Evolutionary conservation across 2,888 invertebrate species (phyloP).

Genomic region (Drosophila paracracens): DNA sequence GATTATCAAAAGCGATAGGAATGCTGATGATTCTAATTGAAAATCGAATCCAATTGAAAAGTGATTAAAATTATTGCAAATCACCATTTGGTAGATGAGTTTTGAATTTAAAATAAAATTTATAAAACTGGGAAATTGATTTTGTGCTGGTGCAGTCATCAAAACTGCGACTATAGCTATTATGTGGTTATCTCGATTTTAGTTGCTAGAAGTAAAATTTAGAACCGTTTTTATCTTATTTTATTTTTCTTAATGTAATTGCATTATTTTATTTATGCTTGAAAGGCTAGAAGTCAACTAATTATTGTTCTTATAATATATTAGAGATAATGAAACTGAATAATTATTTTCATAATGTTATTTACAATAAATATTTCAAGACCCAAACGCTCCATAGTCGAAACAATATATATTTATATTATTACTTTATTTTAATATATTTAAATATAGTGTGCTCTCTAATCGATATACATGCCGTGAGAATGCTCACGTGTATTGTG

Average conservation of each 20-base stretch:
- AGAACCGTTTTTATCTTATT: neutral
- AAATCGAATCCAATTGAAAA: conserved; percentile 1
- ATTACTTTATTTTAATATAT: neutral
- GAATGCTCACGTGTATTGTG: neutral
- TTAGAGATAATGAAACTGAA: neutral
- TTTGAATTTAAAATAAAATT: conserved; percentile 9
- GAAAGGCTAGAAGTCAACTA: neutral
- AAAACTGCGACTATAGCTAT: neutral
- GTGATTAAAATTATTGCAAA: conserved; percentile 3
- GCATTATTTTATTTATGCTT: neutral
- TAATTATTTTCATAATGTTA: neutral
- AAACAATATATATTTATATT: neutral
- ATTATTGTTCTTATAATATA: neutral
- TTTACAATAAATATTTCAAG: neutral
- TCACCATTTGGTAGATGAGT: conserved; percentile 15
- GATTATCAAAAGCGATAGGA: neutral
- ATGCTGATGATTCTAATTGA: neutral
- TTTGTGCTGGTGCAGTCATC: conserved; percentile 8
- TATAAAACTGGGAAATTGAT: conserved; percentile 25
- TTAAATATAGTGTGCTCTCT: neutral
- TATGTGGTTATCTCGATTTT: neutral
- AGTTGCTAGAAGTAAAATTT: neutral
- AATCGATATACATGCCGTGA: neutral
- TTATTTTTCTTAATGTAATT: neutral
- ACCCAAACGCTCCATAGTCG: neutral